These are phyloP conservation scores for Anastatus disparis DNA, from an alignment of 1,140 invertebrate species.

Conservation along the genomic window DNA sequence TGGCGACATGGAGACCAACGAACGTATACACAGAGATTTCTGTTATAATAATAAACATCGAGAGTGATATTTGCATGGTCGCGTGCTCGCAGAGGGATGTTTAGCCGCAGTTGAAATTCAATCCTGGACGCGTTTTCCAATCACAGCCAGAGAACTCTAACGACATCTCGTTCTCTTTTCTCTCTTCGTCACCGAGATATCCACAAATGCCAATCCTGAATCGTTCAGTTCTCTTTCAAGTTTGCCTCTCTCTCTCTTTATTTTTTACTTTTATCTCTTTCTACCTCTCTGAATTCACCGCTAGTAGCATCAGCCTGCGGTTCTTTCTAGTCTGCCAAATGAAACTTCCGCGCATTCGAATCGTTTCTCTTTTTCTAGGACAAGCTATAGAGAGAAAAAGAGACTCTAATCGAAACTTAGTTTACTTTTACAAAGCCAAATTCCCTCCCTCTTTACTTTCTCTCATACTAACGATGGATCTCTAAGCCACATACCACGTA, in stretches of 20 bases:
- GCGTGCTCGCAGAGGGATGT: constrained; percentile 13
- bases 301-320: background rate
- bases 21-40: constrained; percentile 14
- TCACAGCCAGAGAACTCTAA: constrained; percentile 33
- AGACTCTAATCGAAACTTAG: constrained; percentile 51
- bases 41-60: constrained; percentile 41
- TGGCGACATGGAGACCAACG: too few relatives aligned
- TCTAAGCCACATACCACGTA: background rate
- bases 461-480: background rate
- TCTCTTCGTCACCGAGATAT: background rate
- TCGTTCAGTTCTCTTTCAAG: constrained; percentile 16
- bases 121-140: constrained; percentile 42
- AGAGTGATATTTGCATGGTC: constrained; percentile 32
- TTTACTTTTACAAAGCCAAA: constrained; percentile 48
- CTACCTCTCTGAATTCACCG: background rate
- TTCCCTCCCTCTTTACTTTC: too few relatives aligned
- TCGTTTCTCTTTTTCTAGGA: constrained; percentile 33
- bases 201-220: constrained; percentile 30
- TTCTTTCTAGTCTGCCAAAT: constrained; percentile 25
- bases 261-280: background rate
- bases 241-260: background rate
- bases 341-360: constrained; percentile 40
- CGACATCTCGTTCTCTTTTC: constrained; percentile 17
- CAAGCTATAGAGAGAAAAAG: constrained; percentile 30
- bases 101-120: constrained; percentile 40